A percentile compares a stretch with the other conserved stretches of the same genome.
Conservation (phyloP, 2,797 vertebrate species). For the Ptychobarbus kaznakovi region DNA sequence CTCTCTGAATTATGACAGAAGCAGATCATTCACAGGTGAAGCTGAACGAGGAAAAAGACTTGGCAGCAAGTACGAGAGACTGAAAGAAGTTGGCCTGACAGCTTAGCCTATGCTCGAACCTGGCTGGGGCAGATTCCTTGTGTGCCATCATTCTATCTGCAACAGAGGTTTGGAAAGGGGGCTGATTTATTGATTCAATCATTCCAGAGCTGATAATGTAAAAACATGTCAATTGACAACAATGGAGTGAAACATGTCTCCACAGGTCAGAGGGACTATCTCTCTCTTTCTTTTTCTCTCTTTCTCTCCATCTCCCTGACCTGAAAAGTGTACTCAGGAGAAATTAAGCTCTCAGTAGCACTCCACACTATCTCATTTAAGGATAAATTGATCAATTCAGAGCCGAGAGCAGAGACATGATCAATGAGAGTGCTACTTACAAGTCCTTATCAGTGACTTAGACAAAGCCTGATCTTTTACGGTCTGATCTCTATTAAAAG, state of each 20-base stretch:
- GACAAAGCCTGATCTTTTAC: neutral
- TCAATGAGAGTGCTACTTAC: slow-evolving; percentile 40
- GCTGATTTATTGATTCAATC: slow-evolving; percentile 54
- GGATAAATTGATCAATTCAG: slow-evolving; percentile 46
- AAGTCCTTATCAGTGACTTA: slow-evolving; percentile 12
- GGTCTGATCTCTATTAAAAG: slow-evolving; percentile 1
- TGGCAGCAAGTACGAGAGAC: slow-evolving; percentile 19
- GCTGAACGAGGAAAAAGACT: slow-evolving; percentile 23
- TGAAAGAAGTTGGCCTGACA: slow-evolving; percentile 16
- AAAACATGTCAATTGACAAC: slow-evolving; percentile 42
- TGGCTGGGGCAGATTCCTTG: slow-evolving; percentile 34
- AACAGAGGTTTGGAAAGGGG: slow-evolving; percentile 41
- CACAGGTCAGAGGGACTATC: slow-evolving; percentile 22
- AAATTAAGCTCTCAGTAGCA: slow-evolving; percentile 44
- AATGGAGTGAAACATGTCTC: slow-evolving; percentile 27
- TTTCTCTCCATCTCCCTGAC: neutral
- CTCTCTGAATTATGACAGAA: slow-evolving; percentile 48
- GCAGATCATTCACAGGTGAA: slow-evolving; percentile 48
- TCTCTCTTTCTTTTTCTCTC: neutral
- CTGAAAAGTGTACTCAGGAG: slow-evolving; percentile 7
- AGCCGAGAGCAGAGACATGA: slow-evolving; percentile 33
- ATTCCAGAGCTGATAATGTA: slow-evolving; percentile 39
- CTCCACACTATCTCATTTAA: neutral
- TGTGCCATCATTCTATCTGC: slow-evolving; percentile 41
- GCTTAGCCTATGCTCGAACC: slow-evolving; percentile 17